Conservation (phyloP, 2,888 invertebrate genomes). For the Drosophila antonietae region DNA sequence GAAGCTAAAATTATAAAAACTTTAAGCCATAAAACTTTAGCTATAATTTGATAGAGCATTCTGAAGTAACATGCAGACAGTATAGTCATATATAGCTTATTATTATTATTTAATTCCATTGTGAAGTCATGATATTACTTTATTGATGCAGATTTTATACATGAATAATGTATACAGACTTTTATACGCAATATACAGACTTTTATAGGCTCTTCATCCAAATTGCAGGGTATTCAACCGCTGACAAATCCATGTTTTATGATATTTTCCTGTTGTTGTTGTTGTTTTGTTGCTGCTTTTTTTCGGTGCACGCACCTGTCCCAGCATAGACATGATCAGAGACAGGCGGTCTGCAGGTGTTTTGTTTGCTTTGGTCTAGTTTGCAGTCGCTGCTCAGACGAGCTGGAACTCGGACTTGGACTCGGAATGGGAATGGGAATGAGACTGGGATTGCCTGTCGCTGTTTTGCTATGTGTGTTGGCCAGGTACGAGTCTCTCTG, state of each 20-base stretch:
- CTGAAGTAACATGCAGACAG: too few species aligned
- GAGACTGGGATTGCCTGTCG: conserved; percentile 8
- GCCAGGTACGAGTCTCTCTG: conserved; percentile 2
- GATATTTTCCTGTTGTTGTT: conserved; percentile 28
- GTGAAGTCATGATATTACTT: too few species aligned
- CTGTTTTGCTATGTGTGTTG: conserved; percentile 2
- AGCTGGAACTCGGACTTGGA: conserved; percentile 10
- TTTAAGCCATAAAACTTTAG: too few species aligned
- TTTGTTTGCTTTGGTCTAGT: conserved; percentile 72
- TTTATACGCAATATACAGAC: too few species aligned
- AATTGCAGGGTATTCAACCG: conserved; percentile 29
- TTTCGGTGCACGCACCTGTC: conserved; percentile 73
- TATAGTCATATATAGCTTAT: too few species aligned
- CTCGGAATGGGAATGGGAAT: background rate
- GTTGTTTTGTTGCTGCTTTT: conserved; percentile 16
- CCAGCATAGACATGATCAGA: conserved; percentile 66
- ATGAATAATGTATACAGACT: too few species aligned
- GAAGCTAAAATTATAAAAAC: too few species aligned
- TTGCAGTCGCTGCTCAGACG: conserved; percentile 27
- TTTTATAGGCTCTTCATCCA: too few species aligned
- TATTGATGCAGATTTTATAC: too few species aligned
- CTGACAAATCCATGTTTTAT: conserved; percentile 4
- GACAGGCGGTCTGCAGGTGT: conserved; percentile 81
- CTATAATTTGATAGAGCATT: too few species aligned
- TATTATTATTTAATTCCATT: too few species aligned